Evolutionary conservation across 2,888 invertebrate genomes (phyloP).

Genomic region (Pseudanteris insignis): DNA sequence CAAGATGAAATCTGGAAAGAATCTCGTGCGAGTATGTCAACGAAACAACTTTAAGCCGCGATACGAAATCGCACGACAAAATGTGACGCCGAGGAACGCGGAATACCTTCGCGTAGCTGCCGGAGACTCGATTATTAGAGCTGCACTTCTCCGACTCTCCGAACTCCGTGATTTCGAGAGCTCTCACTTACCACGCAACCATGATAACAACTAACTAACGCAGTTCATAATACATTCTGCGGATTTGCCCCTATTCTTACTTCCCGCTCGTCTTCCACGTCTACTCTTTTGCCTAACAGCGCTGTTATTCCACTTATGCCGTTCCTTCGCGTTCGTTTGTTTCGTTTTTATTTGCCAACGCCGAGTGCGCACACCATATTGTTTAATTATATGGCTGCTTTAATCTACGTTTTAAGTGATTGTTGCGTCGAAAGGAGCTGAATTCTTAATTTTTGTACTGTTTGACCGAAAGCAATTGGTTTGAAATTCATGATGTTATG

Average conservation of each 20-base stretch:
- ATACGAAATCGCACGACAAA: conserved; percentile 15
- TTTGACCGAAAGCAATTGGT: too few relatives aligned
- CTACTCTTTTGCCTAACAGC: conserved; percentile 12
- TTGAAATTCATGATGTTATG: too few relatives aligned
- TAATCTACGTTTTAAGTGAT: too few relatives aligned
- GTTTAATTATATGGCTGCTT: too few relatives aligned
- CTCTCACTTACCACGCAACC: conserved; percentile 57
- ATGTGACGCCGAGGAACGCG: conserved; percentile 12
- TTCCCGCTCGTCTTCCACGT: too few relatives aligned
- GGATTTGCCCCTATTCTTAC: conserved; percentile 25
- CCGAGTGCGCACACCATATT: too few relatives aligned
- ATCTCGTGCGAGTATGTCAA: too few relatives aligned
- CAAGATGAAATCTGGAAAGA: too few relatives aligned
- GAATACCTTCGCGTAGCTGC: conserved; percentile 23
- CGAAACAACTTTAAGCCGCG: not conserved
- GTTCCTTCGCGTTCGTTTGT: conserved; percentile 10
- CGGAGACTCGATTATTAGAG: conserved; percentile 50
- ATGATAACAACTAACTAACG: conserved; percentile 57
- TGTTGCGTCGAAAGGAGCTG: too few relatives aligned
- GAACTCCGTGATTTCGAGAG: conserved; percentile 52
- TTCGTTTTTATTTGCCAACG: too few relatives aligned
- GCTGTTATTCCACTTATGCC: conserved; percentile 15
- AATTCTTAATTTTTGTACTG: too few relatives aligned
- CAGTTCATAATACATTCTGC: conserved; percentile 37
- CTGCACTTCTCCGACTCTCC: conserved; percentile 45